phyloP scores from a whole-genome alignment of 2,797 vertebrate species.

The Enteromius unitaeniatus region DNA sequence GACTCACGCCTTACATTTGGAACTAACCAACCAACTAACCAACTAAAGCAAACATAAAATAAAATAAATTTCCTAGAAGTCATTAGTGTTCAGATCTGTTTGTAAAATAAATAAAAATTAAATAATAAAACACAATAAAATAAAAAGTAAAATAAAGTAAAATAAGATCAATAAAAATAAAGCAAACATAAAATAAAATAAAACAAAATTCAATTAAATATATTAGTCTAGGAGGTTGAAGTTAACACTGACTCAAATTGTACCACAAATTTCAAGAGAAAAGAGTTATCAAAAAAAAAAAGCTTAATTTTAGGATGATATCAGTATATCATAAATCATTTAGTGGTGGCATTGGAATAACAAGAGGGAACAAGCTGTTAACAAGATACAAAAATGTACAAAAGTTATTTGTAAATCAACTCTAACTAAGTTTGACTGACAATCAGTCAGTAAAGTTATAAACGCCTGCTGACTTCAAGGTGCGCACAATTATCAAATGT shows the following conservation, averaged over 20 bases:
- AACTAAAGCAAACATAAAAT: not conserved
- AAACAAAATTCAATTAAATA: too few species aligned
- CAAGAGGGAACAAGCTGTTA: not conserved
- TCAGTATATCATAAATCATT: too few species aligned
- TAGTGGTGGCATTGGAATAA: not conserved
- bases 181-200: too few species aligned
- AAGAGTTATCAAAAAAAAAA: not conserved
- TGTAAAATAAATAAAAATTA: too few species aligned
- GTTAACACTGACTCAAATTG: not conserved
- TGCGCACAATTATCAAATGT: not conserved
- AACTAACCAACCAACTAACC: not conserved
- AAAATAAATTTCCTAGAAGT: not conserved
- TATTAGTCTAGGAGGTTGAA: not conserved
- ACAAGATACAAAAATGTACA: not conserved
- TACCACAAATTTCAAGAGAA: not conserved
- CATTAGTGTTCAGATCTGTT: too few species aligned
- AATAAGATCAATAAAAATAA: not conserved
- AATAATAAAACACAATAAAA: not conserved
- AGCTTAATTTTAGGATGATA: not conserved
- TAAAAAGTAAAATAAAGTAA: not conserved
- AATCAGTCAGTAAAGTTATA: not conserved
- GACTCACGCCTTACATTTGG: too few species aligned
- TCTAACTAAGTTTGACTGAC: not conserved
- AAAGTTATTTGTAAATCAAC: not conserved
- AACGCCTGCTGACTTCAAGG: not conserved